Conservation (phyloP, 2,797 vertebrate species). For the Squalus acanthias region DNA sequence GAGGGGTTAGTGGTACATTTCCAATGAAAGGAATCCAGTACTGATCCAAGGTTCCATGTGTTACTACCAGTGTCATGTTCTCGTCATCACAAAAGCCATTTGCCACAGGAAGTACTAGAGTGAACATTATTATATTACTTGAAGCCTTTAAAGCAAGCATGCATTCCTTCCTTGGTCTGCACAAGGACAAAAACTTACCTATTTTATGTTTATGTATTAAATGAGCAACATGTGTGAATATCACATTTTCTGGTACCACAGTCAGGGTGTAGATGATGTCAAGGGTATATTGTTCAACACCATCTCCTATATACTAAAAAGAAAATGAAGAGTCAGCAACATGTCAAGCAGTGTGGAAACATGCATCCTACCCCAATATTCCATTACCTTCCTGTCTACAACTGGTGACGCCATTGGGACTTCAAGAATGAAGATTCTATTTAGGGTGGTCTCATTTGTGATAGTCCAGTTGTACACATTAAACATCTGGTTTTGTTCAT, state of each 20-base stretch:
- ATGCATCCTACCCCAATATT: background rate
- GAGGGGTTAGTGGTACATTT: conserved; percentile 41
- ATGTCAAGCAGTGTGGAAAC: background rate
- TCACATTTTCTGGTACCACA: conserved; percentile 45
- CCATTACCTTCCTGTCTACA: conserved; percentile 48
- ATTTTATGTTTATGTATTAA: conserved; percentile 43
- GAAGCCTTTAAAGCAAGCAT: background rate
- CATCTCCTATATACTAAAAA: conserved; percentile 42
- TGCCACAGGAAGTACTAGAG: conserved; percentile 44
- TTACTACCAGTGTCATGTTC: conserved; percentile 44
- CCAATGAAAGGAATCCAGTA: conserved; percentile 52
- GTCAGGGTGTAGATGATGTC: conserved; percentile 49
- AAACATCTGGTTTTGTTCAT: conserved; percentile 42
- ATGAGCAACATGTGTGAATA: conserved; percentile 43
- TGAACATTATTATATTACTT: background rate
- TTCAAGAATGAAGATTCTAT: conserved; percentile 43
- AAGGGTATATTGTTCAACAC: conserved; percentile 45
- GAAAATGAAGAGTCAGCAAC: conserved; percentile 1
- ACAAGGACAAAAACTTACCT: conserved; percentile 45
- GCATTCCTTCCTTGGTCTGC: too few species aligned
- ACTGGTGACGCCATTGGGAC: conserved; percentile 44
- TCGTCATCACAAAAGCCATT: conserved; percentile 48
- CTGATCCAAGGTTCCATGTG: conserved; percentile 48
- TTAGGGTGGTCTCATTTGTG: conserved; percentile 44
- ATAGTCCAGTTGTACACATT: conserved; percentile 38